These are phyloP conservation scores for Dermolepida albohirtum DNA, from an alignment of 2,888 invertebrate species.

Conservation along the genomic window DNA sequence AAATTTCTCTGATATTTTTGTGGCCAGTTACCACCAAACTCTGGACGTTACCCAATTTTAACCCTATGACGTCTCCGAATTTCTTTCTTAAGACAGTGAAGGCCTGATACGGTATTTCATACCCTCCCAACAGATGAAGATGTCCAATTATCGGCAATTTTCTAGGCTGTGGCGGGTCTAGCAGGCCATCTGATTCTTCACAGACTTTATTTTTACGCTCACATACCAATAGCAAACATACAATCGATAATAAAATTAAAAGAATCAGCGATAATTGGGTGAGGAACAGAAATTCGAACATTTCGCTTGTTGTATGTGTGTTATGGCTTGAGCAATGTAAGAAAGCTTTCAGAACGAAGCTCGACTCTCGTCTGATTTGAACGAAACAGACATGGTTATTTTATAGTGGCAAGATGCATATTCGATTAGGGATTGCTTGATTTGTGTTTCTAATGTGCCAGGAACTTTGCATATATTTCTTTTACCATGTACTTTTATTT, in stretches of 20 bases:
- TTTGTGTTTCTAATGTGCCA: conserved; percentile 33
- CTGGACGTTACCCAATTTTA: conserved; percentile 69
- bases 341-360: conserved; percentile 2
- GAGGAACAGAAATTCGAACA: conserved; percentile 13
- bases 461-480: conserved; percentile 17
- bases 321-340: not conserved
- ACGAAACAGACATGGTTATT: not conserved
- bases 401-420: conserved; percentile 30
- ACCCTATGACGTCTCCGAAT: conserved; percentile 69
- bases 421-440: conserved; percentile 16
- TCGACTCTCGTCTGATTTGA: conserved; percentile 8
- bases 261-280: conserved; percentile 6
- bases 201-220: not conserved
- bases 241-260: not conserved
- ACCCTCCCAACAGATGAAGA: conserved; percentile 69
- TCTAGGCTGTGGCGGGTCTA: conserved; percentile 68
- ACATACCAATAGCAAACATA: conserved; percentile 1
- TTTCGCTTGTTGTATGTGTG: not conserved
- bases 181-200: conserved; percentile 43
- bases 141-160: conserved; percentile 71
- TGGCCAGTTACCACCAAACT: conserved; percentile 72
- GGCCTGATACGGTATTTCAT: conserved; percentile 72
- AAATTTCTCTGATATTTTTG: conserved; percentile 70
- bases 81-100: conserved; percentile 67
- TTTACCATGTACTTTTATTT: not conserved